Evolutionary conservation across 2,113 vertebrate genomes (phyloP), one percentile per base, ranked within the genome.

Genomic region (Ciconia boyciana): DNA sequence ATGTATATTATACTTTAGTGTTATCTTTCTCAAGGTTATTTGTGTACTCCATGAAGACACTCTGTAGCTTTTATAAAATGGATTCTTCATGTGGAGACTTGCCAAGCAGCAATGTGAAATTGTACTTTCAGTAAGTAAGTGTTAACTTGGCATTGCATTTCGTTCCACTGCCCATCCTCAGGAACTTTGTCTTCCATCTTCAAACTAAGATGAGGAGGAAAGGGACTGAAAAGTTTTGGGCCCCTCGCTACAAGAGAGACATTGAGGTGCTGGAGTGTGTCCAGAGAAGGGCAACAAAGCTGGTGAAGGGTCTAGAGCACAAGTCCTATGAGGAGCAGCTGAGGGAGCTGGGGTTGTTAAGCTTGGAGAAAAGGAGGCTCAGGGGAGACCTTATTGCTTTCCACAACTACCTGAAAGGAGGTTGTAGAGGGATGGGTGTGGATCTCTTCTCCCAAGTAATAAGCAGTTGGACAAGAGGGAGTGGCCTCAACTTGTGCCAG

Each of bases 141-240:
- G 11, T 41, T 66, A 69, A 36, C 55, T 68, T 75, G 51, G 28
- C 11, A 5, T 31, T 48, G 28, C 4, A 2, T 31, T 54, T 51
- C 0, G 0, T 75, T 87, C 39, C 8, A 4, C 46, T 49, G 1
- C 17, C 4, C 11, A 13, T 78, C 22, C 60, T 83, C 25, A 34
- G n/a, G 26, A 81, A 6, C n/a, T 62, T 80, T 49, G 26, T 80
- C 39, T 86, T 69, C 14, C 3, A 0, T 48, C 80, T 21, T 87
- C 16, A 43, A 70, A 58, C 7, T 54, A 10, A 46, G 54, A 29
- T 26, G 61, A 71, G 14, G 64, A 78, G 31, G 39, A 62, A 51
- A 10, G 39, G 24, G 31, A 7, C 16, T 24, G 57, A 49, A 22
- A 65, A 15, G 6, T 76, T 90, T 44, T 62, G 62, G 22, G 15